Evolutionary conservation across 2,797 vertebrate species (phyloP), one percentile per base, ranked within the genome.

Genomic region (Sitta carolinensis): DNA sequence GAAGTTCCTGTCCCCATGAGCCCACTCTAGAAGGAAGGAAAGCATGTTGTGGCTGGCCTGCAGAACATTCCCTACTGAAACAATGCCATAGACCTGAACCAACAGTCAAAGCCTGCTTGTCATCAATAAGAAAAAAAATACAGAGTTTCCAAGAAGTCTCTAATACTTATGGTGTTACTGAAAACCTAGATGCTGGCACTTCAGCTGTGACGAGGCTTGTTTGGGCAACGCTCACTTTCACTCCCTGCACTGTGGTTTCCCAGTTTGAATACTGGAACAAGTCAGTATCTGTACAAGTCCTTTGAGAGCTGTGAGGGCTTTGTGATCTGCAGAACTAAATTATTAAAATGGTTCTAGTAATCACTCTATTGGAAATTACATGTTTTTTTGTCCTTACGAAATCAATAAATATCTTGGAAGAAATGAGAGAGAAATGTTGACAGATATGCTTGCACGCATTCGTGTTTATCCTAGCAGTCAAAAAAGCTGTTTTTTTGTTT

Each of bases 311-410:
- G 1, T 40, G 67, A 89, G 85, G 76, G 70, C 34, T 78, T 61
- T 73, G 48, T 59, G 58, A 79, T 66, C 36, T 62, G 40, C 51
- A 86, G 51, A 66, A 58, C 55, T 90, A 34, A 90, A 93, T 88
- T 69, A 95, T 93, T 93, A 61, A 94, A 90, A 75, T n/a, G 23
- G 58, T 88, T 69, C 80, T 77, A 55, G n/a, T 52, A 95, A 91
- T 81, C 59, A 54, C 17, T 48, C 18, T 67, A 12, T 32, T 81
- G 48, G 67, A 93, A 75, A 69, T 66, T 69, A 55, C 2, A 21
- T 5, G n/a, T 50, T 58, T 48, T 48, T 91, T 86, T 87, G 87
- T 91, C 67, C 52, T 90, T 63, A 59, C 15, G 52, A 76, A 74
- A 94, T n/a, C 73, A 45, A 84, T 67, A 91, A 88, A 69, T 26